Evolutionary conservation across 2,113 vertebrate genomes (phyloP), one percentile per base, ranked within the genome.

Genomic region (Aphyosemion australe): DNA sequence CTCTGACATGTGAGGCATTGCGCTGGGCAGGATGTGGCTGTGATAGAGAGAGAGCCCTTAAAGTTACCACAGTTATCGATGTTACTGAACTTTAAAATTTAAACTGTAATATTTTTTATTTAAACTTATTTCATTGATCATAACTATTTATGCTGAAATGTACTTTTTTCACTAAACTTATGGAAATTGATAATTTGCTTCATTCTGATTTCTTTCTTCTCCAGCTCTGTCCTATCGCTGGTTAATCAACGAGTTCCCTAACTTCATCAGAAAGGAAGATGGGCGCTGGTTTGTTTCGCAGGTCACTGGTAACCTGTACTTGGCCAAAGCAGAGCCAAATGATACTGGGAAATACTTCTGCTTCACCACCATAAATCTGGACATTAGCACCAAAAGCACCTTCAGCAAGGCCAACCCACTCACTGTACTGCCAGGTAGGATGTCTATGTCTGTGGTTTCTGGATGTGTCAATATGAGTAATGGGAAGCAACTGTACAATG

Each of bases 201-300:
- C 5, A 19, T 5, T 54, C 15, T n/a, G 11, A 8, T 61, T 10
- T 53, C 20, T 32, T 1, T 72, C 50, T 48, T 65, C 53, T 49
- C 0, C 72, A 99, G 97, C 95, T 41, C 79, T 97, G 61, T 96
- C 95, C 50, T 99, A 99, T 61, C 94, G 95, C 58, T 99, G 97
- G 97, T 91, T 97, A 34, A 87, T 98, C 78, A 97, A 98, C 0
- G 96, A 99, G 46, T 99, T 98, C 63, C 96, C 96, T 37, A 96
- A 93, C 72, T 98, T 98, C 87, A 91, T 99, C 84, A 93, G 92
- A 0, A 91, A 91, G 0, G 93, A 93, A 0, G 93, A 93, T 0
- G 91, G 93, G 1, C 91, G 96, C 19, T 93, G 92, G 89, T 99
- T 99, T 15, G 93, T 99, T 67, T 99, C 97, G 5, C 97, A 99